Evolutionary conservation across 2,888 invertebrate genomes (phyloP).

Genomic region (Caradrina kadenii): DNA sequence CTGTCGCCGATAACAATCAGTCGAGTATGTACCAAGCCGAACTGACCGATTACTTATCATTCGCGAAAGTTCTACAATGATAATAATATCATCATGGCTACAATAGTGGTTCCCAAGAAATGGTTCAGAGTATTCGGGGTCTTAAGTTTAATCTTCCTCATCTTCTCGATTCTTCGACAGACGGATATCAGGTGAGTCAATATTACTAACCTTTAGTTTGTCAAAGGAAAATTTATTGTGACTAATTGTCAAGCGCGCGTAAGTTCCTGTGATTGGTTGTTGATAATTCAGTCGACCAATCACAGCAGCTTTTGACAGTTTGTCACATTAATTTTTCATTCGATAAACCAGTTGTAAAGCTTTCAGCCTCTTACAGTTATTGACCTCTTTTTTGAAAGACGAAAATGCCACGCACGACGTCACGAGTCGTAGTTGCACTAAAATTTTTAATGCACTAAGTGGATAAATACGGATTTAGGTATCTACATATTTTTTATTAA

Average conservation of each 20-base stretch:
- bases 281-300: neutral
- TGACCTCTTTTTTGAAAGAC: constrained; percentile 11
- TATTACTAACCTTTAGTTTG: constrained; percentile 2
- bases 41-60: constrained; percentile 55
- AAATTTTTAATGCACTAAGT: neutral
- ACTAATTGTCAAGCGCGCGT: too few relatives aligned
- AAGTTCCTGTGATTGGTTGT: neutral
- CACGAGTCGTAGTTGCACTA: constrained; percentile 3
- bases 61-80: constrained; percentile 79
- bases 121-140: constrained; percentile 72
- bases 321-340: too few relatives aligned
- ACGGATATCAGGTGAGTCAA: constrained; percentile 70
- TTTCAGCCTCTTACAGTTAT: constrained; percentile 1
- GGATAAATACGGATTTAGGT: neutral
- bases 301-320: neutral
- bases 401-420: neutral
- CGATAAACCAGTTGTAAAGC: neutral
- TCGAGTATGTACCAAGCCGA: constrained; percentile 21
- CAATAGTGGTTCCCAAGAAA: constrained; percentile 69
- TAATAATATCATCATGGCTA: constrained; percentile 72
- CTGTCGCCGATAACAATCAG: constrained; percentile 35
- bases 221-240: neutral
- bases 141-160: constrained; percentile 66
- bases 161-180: constrained; percentile 61
- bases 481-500: neutral